Evolutionary conservation across 2,888 invertebrate genomes (phyloP).

Genomic region (Chelonus formosanus): DNA sequence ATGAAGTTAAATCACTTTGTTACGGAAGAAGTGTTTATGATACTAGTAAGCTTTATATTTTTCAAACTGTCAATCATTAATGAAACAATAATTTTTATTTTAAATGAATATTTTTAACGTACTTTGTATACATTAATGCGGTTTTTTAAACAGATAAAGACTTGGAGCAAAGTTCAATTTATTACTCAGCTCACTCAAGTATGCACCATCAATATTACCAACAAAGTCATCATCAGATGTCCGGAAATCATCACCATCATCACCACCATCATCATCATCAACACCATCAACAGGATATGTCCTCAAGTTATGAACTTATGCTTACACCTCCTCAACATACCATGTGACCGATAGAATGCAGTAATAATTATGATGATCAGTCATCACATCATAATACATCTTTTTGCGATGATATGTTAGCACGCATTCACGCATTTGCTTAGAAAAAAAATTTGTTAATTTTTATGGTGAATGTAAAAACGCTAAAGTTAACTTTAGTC

Average conservation of each 20-base stretch:
- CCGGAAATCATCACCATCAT: constrained; percentile 53
- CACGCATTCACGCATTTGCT: constrained; percentile 56
- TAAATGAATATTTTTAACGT: too few relatives aligned
- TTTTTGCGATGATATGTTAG: constrained; percentile 50
- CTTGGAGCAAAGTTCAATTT: constrained; percentile 57
- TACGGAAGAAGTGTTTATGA: constrained; percentile 58
- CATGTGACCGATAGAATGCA: constrained; percentile 56
- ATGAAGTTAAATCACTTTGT: constrained; percentile 59
- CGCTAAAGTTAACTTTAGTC: too few relatives aligned
- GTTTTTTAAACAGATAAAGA: constrained; percentile 52
- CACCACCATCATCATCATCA: constrained; percentile 54
- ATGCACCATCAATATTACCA: constrained; percentile 62
- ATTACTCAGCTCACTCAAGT: constrained; percentile 59
- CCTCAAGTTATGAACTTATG: constrained; percentile 58
- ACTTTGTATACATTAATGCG: too few relatives aligned
- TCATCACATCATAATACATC: constrained; percentile 46
- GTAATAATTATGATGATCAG: constrained; percentile 45
- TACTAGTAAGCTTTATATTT: constrained; percentile 44
- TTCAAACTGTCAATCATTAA: too few relatives aligned
- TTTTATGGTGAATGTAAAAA: too few relatives aligned
- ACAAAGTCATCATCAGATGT: constrained; percentile 58
- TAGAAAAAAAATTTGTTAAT: constrained; percentile 39
- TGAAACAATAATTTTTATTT: too few relatives aligned
- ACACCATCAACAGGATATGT: constrained; percentile 52
- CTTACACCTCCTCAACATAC: constrained; percentile 59